A percentile compares a stretch with the other conserved stretches of the same genome.
Evolutionary conservation across 2,113 vertebrate species (phyloP).

Genomic region (Garra rufa): DNA sequence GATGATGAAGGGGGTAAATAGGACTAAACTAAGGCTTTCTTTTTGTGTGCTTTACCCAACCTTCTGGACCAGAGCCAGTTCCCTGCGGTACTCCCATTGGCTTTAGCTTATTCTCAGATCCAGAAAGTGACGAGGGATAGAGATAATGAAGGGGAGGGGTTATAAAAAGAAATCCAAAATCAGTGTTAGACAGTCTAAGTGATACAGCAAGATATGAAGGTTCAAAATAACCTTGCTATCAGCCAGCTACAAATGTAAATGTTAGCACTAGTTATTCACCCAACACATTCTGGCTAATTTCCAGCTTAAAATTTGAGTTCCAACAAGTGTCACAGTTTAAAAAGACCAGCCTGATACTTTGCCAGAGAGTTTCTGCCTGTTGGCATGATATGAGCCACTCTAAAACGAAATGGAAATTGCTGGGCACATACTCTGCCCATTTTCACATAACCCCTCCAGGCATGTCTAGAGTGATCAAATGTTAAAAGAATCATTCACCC

Average conservation of each 20-base stretch:
- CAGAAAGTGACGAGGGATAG: conserved; percentile 14
- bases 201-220: neutral
- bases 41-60: conserved; percentile 3
- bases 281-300: neutral
- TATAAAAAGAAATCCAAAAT: conserved; percentile 50
- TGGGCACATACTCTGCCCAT: neutral
- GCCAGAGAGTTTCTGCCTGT: neutral
- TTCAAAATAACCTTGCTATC: conserved; percentile 11
- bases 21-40: neutral
- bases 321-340: neutral
- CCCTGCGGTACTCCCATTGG: conserved; percentile 36
- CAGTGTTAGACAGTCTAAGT: neutral
- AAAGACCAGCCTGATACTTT: neutral
- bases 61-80: conserved; percentile 40
- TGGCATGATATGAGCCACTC: neutral
- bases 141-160: conserved; percentile 54
- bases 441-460: conserved; percentile 13
- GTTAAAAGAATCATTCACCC: neutral
- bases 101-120: conserved; percentile 18
- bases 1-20: neutral
- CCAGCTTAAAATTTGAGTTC: neutral
- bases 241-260: neutral
- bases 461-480: conserved; percentile 12
- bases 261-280: neutral
- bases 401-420: conserved; percentile 17